Conservation (phyloP, 2,888 invertebrate genomes). For the Quadroppia sp. region DNA sequence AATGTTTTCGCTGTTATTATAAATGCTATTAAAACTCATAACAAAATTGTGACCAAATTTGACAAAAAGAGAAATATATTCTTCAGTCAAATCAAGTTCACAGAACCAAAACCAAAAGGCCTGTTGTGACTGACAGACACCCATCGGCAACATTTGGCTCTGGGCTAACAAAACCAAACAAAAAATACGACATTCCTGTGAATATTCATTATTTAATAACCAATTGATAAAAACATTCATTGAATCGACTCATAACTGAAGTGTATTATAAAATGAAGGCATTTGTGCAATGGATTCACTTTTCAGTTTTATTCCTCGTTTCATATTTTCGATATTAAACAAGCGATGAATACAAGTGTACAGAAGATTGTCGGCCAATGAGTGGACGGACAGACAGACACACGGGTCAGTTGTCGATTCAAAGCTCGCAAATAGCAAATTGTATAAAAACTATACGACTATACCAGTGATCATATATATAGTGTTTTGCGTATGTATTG, state of each 20-base stretch:
- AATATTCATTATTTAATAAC: background rate
- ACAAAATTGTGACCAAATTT: background rate
- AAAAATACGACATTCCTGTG: slow-evolving; percentile 20
- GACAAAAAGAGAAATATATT: background rate
- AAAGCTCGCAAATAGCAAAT: background rate
- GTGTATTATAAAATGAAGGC: slow-evolving; percentile 27
- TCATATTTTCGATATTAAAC: background rate
- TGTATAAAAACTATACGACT: slow-evolving; percentile 4
- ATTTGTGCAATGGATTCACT: slow-evolving; percentile 13
- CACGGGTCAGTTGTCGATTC: background rate
- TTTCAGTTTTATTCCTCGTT: background rate
- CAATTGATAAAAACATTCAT: background rate
- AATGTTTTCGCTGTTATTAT: background rate
- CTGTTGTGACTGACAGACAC: background rate
- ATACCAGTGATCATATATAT: slow-evolving; percentile 31
- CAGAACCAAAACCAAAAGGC: background rate
- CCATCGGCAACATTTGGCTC: background rate
- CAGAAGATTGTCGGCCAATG: slow-evolving; percentile 8
- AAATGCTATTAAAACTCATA: background rate
- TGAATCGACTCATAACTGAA: background rate
- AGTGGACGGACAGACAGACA: no score
- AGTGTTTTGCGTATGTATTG: slow-evolving; percentile 27
- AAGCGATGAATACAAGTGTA: background rate
- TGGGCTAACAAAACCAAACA: background rate
- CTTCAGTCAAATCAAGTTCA: slow-evolving; percentile 2